Evolutionary conservation across 2,113 vertebrate genomes (phyloP), one percentile per base, ranked within the genome.

Genomic region (Nothobranchius furzeri): DNA sequence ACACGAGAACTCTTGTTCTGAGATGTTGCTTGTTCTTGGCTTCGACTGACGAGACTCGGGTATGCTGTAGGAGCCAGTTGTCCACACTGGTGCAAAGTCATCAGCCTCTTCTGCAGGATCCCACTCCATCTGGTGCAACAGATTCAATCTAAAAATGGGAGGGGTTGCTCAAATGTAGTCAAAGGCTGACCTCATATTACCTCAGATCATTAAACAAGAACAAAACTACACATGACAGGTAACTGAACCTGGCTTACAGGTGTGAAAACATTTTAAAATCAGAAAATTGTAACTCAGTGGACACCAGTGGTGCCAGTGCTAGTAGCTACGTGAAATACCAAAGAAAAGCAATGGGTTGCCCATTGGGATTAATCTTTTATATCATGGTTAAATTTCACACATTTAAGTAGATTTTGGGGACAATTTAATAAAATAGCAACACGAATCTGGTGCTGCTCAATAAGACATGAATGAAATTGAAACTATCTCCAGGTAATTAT

Each of bases 1-100:
- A 71, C 97, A 99, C 0, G 93, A 94, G 83, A 99, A 96, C 60
- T 96, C 95, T 1, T 84, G 89, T 11, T 95, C 92, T 0, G 95
- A 95, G 60, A 99, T 85, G 65, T 25, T 81, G 15, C 49, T 79
- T 25, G 67, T 6, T 0, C 58, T 12, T 3, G 67, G 35, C 17
- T 57, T 25, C 0, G 42, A 48, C 42, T 37, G 55, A 37, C 49
- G 58, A 42, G 61, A 49, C 4, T 78, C 71, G 0, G 68, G 9
- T 10, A 24, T 5, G 30, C 13, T 2, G 42, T 43, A 13, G 42
- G 37, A 2, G 17, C 61, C 63, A 1, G 74, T 73, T 64, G 53
- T 54, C 7, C 60, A 64, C 24, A 6, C 53, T 42, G 25, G 68
- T 63, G 25, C 47, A 17, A n/a, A 40, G 1, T 63, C 35, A 17